Evolutionary conservation across 1,140 invertebrate species (phyloP).

Genomic region (Leucophenga varia): DNA sequence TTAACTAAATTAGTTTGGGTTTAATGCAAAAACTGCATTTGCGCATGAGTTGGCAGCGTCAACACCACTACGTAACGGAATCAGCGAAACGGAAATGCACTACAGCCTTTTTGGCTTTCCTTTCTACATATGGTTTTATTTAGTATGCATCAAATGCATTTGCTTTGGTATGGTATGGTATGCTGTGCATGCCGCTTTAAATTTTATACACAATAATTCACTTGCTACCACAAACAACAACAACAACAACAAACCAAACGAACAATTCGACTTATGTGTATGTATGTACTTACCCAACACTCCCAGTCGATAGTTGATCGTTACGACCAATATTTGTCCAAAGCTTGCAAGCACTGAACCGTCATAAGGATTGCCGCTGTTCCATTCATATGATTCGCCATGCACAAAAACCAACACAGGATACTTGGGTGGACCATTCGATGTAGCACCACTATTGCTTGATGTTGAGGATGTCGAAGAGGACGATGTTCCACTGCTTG

Average conservation of each 20-base stretch:
- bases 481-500: slow-evolving; percentile 39
- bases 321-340: slow-evolving; percentile 91
- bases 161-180: too few relatives aligned
- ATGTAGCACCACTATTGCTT: slow-evolving; percentile 12
- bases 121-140: too few relatives aligned
- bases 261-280: background rate
- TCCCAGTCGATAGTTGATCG: slow-evolving; percentile 96
- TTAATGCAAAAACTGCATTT: too few relatives aligned
- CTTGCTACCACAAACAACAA: too few relatives aligned
- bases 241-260: too few relatives aligned
- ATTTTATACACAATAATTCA: too few relatives aligned
- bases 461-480: slow-evolving; percentile 24
- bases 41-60: too few relatives aligned
- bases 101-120: slow-evolving; percentile 18
- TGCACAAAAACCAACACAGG: slow-evolving; percentile 95
- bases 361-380: slow-evolving; percentile 94
- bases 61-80: too few relatives aligned
- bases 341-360: slow-evolving; percentile 89
- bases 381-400: slow-evolving; percentile 95
- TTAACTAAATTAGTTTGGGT: too few relatives aligned
- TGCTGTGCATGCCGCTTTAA: too few relatives aligned
- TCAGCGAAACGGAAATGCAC: slow-evolving; percentile 19
- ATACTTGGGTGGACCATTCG: slow-evolving; percentile 60
- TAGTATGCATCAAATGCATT: too few relatives aligned
- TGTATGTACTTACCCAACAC: slow-evolving; percentile 80